Conservation (phyloP, 2,888 invertebrate genomes). For the Caenorhabditis zanzibari region DNA sequence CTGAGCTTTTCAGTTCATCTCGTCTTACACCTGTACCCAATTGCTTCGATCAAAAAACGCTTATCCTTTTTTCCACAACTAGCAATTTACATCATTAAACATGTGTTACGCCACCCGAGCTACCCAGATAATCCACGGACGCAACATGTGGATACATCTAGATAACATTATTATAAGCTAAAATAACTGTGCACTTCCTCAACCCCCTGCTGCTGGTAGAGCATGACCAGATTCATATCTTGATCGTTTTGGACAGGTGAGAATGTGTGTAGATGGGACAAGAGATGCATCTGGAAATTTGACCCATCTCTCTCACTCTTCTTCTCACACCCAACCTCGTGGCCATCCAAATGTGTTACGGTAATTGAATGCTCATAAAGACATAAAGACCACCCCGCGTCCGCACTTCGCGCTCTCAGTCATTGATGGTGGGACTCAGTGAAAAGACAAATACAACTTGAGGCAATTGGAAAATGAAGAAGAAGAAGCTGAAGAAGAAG, state of each 20-base stretch:
- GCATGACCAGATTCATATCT: slow-evolving; percentile 42
- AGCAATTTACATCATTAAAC: slow-evolving; percentile 5
- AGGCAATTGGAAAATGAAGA: slow-evolving; percentile 46
- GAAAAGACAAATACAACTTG: slow-evolving; percentile 63
- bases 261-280: slow-evolving; percentile 24
- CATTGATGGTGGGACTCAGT: slow-evolving; percentile 43
- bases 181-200: slow-evolving; percentile 34
- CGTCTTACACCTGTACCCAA: background rate
- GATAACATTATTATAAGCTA: slow-evolving; percentile 25
- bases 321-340: slow-evolving; percentile 6
- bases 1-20: too few species aligned
- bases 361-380: slow-evolving; percentile 63
- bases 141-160: slow-evolving; percentile 14
- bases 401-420: slow-evolving; percentile 45
- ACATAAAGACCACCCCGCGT: slow-evolving; percentile 41
- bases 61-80: background rate
- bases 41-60: background rate
- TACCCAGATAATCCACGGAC: slow-evolving; percentile 4
- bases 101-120: slow-evolving; percentile 11
- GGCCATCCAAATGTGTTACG: slow-evolving; percentile 54
- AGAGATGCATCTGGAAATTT: slow-evolving; percentile 49
- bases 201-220: slow-evolving; percentile 5
- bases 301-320: slow-evolving; percentile 28
- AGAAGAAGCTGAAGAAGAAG: slow-evolving; percentile 23
- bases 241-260: slow-evolving; percentile 55